Percentiles rank a stretch among this genome's conserved stretches.
These are phyloP conservation scores for Parnassius smintheus DNA, from an alignment of 2,888 invertebrate species.

Conservation along the genomic window DNA sequence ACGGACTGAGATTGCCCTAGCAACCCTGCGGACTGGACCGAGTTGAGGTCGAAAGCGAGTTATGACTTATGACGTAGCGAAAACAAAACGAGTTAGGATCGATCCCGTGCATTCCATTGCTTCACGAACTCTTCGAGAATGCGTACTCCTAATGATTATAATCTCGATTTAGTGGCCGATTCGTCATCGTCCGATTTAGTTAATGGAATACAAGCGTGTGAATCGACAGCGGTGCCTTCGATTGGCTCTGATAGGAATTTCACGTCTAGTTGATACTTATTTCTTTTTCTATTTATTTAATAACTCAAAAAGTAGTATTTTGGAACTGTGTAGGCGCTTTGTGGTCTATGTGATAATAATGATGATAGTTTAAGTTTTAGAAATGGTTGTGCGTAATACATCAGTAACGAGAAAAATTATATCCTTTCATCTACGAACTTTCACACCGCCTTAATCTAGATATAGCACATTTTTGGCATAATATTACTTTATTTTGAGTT, in stretches of 20 bases:
- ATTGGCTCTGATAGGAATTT: slow-evolving; percentile 31
- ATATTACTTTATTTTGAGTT: too few relatives aligned
- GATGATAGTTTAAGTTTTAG: too few relatives aligned
- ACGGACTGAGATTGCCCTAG: slow-evolving; percentile 39
- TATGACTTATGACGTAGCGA: slow-evolving; percentile 80
- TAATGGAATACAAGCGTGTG: slow-evolving; percentile 78
- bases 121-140: slow-evolving; percentile 71
- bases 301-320: too few relatives aligned
- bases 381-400: too few relatives aligned
- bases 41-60: slow-evolving; percentile 51
- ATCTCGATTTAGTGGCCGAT: slow-evolving; percentile 76
- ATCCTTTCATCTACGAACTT: too few relatives aligned
- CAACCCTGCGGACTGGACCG: slow-evolving; percentile 41
- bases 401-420: too few relatives aligned
- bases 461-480: too few relatives aligned
- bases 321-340: too few relatives aligned
- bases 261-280: slow-evolving; percentile 18
- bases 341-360: too few relatives aligned
- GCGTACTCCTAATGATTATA: slow-evolving; percentile 73
- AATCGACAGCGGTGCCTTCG: slow-evolving; percentile 54
- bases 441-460: too few relatives aligned
- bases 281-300: slow-evolving; percentile 21
- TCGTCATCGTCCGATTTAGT: slow-evolving; percentile 78
- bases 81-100: slow-evolving; percentile 76
- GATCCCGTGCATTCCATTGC: slow-evolving; percentile 76